A percentile compares a stretch with the other conserved stretches of the same genome.
These are phyloP conservation scores for Pilophorus perplexus DNA, from an alignment of 2,888 invertebrate species.

Conservation along the genomic window DNA sequence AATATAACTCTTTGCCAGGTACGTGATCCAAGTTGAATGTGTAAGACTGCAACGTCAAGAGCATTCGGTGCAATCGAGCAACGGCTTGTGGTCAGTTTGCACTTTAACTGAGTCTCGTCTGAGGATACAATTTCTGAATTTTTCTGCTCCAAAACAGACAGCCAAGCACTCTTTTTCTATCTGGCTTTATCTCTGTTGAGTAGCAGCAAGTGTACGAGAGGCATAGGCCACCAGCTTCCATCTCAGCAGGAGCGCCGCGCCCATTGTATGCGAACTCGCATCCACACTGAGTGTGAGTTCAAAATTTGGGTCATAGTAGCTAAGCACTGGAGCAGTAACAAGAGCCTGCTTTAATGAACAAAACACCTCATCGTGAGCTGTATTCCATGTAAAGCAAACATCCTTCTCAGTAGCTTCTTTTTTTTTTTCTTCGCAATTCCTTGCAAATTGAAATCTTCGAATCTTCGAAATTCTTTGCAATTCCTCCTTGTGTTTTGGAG, in stretches of 20 bases:
- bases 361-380: conserved; percentile 39
- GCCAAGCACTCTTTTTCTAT: conserved; percentile 52
- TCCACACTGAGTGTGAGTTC: conserved; percentile 49
- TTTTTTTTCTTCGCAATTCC: conserved; percentile 44
- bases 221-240: conserved; percentile 51
- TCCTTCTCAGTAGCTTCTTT: conserved; percentile 47
- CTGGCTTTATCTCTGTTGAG: conserved; percentile 51
- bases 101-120: conserved; percentile 37
- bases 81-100: conserved; percentile 39
- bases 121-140: conserved; percentile 50
- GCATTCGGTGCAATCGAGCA: conserved; percentile 42
- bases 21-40: conserved; percentile 44
- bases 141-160: conserved; percentile 43
- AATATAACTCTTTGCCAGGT: conserved; percentile 49
- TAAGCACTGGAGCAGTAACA: conserved; percentile 47
- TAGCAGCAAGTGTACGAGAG: conserved; percentile 50
- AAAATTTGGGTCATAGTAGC: conserved; percentile 48
- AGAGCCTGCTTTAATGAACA: conserved; percentile 40
- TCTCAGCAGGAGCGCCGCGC: conserved; percentile 51
- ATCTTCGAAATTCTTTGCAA: conserved; percentile 46
- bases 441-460: conserved; percentile 47
- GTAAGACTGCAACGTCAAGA: conserved; percentile 39
- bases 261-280: conserved; percentile 49
- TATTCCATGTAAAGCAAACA: conserved; percentile 43
- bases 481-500: conserved; percentile 40